Evolutionary conservation across 2,113 vertebrate species (phyloP), one percentile per base, ranked within the genome.

Genomic region (Bucco capensis): DNA sequence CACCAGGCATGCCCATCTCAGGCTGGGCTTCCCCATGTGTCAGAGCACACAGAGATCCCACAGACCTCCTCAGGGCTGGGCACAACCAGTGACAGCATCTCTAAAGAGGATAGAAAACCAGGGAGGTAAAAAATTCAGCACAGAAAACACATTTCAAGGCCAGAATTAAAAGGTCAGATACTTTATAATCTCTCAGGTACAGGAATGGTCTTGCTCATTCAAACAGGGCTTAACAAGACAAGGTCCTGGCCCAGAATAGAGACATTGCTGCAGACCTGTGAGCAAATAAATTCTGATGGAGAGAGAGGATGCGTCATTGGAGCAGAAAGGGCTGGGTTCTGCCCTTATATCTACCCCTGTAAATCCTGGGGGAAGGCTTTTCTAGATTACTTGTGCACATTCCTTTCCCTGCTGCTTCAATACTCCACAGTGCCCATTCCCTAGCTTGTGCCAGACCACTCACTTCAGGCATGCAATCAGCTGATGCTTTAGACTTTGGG

Each of bases 221-320:
- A 69, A 89, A 75, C 33, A 44, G 77, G 40, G 66, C 22, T 88
- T 33, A 86, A 73, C 62, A 27, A 73, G 58, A 47, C 40, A 37
- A 23, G 13, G 66, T 62, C 71, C 78, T 57, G 31, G 71, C 89
- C 91, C 62, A 46, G 66, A 76, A 46, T 7, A 86, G 66, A 1
- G 10, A 50, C 0, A 0, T 7, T 57, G 46, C 62, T 86, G 46
- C 82, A 87, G 78, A 77, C 42, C 66, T 18, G 46, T 46, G 17
- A 75, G 67, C 50, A 86, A 79, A 42, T 76, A 95, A 93, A 91
- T 87, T 91, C 62, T 42, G 71, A 65, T 49, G 61, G 88, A 76
- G 93, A 21, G 66, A 73, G 49, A 38, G 66, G 71, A 53, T 87
- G 42, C n/a, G 2, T 85, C 91, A 92, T 53, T 65, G 42, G 85